Conservation (phyloP, 1,140 invertebrate species). For the Aphis craccivora region DNA sequence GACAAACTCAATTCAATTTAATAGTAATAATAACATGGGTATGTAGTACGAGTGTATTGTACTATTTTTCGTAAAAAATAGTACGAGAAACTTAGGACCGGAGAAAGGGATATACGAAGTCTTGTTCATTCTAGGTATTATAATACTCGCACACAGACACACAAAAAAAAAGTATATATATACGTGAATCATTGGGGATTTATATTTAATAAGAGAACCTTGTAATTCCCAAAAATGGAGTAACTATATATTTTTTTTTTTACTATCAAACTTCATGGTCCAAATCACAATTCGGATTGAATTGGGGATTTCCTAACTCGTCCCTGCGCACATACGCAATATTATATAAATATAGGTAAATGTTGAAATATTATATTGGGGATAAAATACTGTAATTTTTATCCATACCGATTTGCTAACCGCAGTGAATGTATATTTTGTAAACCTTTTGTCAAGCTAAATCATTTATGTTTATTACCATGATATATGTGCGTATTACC, state of each 20-base stretch:
- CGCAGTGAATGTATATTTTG: neutral
- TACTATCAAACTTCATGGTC: neutral
- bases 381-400: neutral
- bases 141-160: neutral
- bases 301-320: neutral
- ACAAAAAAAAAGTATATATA: neutral
- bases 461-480: neutral
- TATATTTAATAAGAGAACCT: conserved; percentile 2
- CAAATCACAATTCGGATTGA: neutral
- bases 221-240: neutral
- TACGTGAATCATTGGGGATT: conserved; percentile 16
- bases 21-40: neutral
- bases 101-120: neutral
- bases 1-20: neutral
- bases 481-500: neutral
- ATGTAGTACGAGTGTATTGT: neutral
- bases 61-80: neutral
- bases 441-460: neutral
- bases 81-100: neutral
- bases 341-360: neutral
- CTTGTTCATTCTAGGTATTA: neutral
- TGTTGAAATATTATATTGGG: neutral
- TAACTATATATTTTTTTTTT: neutral
- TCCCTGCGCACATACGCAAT: neutral
- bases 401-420: neutral